These are phyloP conservation scores for Malthinus seriepunctatus DNA, from an alignment of 2,888 invertebrate species.

Conservation along the genomic window DNA sequence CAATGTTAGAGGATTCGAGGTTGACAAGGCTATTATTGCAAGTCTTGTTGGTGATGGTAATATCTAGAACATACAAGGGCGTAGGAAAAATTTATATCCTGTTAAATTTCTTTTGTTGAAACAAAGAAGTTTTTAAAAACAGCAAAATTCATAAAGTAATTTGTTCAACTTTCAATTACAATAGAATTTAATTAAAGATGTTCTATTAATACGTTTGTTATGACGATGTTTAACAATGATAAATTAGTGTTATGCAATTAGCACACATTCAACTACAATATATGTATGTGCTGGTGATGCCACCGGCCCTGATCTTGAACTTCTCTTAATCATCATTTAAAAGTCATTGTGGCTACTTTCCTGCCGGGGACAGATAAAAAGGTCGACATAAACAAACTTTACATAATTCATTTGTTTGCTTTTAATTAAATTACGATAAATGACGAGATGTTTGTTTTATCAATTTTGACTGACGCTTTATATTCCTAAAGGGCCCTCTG, in stretches of 20 bases:
- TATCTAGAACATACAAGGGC: conserved; percentile 24
- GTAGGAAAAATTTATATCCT: conserved; percentile 22
- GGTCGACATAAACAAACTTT: background rate
- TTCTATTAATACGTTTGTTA: background rate
- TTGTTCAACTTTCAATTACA: no score
- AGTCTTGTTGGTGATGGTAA: conserved; percentile 17
- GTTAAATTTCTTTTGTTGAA: conserved; percentile 9
- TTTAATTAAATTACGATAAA: no score
- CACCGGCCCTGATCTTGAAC: conserved; percentile 1
- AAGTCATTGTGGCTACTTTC: background rate
- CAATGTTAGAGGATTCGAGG: conserved; percentile 14
- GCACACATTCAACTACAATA: background rate
- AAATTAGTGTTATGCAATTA: conserved; percentile 2
- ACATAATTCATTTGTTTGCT: no score
- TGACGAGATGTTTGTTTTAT: no score
- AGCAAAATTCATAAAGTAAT: no score
- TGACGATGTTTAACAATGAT: background rate
- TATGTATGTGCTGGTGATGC: background rate
- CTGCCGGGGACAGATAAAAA: background rate
- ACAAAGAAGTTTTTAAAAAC: background rate
- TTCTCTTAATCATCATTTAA: background rate
- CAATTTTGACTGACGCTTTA: no score
- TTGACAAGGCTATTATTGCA: background rate
- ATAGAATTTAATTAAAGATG: no score
- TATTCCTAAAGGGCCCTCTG: no score